phyloP scores from a whole-genome alignment of 2,888 invertebrate species.

The Amphimallon solstitiale region DNA sequence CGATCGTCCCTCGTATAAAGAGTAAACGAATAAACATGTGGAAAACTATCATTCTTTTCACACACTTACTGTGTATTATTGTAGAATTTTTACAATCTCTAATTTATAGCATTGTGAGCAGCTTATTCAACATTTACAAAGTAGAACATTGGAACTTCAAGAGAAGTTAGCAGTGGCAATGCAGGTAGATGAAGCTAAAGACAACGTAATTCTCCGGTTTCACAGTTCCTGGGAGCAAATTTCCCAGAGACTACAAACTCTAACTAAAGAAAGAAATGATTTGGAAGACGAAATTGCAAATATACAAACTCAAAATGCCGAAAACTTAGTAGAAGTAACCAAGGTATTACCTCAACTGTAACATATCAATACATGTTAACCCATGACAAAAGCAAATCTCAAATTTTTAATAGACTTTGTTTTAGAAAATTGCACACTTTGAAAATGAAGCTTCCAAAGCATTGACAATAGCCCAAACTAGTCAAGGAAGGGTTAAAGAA shows the following conservation, averaged over 20 bases:
- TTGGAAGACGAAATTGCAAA: constrained; percentile 53
- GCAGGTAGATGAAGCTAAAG: constrained; percentile 80
- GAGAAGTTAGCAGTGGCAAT: constrained; percentile 83
- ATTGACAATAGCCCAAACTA: constrained; percentile 73
- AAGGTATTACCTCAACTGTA: constrained; percentile 51
- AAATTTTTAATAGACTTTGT: too few species aligned
- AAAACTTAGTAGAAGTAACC: constrained; percentile 54
- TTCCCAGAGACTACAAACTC: constrained; percentile 54
- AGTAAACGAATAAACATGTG: too few species aligned
- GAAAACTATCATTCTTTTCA: too few species aligned
- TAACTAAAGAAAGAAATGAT: constrained; percentile 55
- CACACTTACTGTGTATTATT: too few species aligned
- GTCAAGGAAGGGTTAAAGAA: constrained; percentile 72
- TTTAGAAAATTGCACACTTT: constrained; percentile 67
- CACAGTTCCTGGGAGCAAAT: constrained; percentile 72
- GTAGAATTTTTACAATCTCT: too few species aligned
- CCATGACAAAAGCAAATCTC: too few species aligned
- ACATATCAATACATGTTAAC: too few species aligned
- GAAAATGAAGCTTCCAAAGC: constrained; percentile 80
- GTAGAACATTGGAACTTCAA: constrained; percentile 78
- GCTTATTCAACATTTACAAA: constrained; percentile 78
- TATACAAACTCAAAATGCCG: constrained; percentile 48
- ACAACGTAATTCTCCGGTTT: constrained; percentile 73
- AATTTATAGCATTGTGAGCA: constrained; percentile 76
- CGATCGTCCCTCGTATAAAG: too few species aligned